Conservation (phyloP, 2,888 invertebrate species). For the Epinotia brunnichana region DNA sequence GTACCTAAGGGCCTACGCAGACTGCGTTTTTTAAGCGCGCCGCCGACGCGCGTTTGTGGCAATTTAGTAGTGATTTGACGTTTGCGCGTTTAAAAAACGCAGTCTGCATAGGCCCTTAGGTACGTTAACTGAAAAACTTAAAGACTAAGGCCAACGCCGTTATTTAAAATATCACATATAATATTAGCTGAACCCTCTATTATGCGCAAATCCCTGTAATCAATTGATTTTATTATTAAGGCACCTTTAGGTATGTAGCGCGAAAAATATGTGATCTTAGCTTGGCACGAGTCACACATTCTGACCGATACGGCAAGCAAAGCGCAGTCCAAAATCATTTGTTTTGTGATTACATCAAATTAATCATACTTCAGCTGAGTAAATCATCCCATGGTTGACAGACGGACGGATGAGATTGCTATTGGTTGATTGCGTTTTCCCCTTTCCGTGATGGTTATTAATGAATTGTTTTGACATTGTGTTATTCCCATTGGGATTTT, state of each 20-base stretch:
- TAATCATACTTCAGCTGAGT: slow-evolving; percentile 10
- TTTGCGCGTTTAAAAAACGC: too few relatives aligned
- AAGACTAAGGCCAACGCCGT: too few relatives aligned
- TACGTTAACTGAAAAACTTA: too few relatives aligned
- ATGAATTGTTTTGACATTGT: slow-evolving; percentile 20
- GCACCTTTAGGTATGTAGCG: too few relatives aligned
- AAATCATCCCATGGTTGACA: slow-evolving; percentile 7
- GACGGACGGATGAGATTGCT: slow-evolving; percentile 11
- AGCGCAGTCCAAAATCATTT: neutral
- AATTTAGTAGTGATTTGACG: too few relatives aligned
- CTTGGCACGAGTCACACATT: neutral
- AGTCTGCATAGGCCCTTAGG: too few relatives aligned
- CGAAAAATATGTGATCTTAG: neutral
- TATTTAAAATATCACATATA: too few relatives aligned
- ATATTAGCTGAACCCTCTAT: too few relatives aligned
- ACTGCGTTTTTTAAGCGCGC: too few relatives aligned
- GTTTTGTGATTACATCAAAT: slow-evolving; percentile 9
- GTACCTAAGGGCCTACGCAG: too few relatives aligned
- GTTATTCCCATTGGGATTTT: neutral
- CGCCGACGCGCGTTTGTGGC: too few relatives aligned
- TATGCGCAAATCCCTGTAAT: neutral
- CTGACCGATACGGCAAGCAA: neutral
- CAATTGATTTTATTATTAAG: too few relatives aligned
- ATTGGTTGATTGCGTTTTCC: slow-evolving; percentile 24
- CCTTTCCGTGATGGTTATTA: slow-evolving; percentile 17